Conservation (phyloP, 2,113 vertebrate genomes). For the Gymnogyps californianus region DNA sequence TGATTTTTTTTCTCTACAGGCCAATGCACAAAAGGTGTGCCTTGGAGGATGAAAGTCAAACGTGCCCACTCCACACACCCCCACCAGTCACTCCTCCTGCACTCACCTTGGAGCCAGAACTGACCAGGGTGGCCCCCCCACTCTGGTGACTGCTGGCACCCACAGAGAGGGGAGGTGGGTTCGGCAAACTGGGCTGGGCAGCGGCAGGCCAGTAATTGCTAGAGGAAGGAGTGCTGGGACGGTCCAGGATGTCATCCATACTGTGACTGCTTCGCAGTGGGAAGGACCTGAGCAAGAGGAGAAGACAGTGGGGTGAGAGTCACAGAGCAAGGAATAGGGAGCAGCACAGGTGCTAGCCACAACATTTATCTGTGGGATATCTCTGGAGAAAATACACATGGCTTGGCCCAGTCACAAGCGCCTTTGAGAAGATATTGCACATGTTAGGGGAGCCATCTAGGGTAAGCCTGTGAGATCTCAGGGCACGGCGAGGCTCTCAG, state of each 20-base stretch:
- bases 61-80: neutral
- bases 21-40: neutral
- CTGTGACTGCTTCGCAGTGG: constrained; percentile 83
- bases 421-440: neutral
- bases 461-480: neutral
- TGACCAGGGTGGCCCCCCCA: neutral
- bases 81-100: neutral
- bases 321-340: neutral
- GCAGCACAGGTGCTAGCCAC: neutral
- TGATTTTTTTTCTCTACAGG: neutral
- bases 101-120: constrained; percentile 63
- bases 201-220: constrained; percentile 54
- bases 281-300: constrained; percentile 65
- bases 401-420: neutral
- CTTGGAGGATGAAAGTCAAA: neutral
- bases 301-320: neutral
- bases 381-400: neutral
- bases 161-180: neutral
- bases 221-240: neutral
- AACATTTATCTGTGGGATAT: neutral
- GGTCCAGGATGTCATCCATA: constrained; percentile 83
- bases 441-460: neutral
- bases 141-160: constrained; percentile 58
- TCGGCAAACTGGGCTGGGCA: constrained; percentile 52
- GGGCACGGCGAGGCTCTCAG: neutral